Evolutionary conservation across 2,888 invertebrate species (phyloP).

Genomic region (Troides aeacus): DNA sequence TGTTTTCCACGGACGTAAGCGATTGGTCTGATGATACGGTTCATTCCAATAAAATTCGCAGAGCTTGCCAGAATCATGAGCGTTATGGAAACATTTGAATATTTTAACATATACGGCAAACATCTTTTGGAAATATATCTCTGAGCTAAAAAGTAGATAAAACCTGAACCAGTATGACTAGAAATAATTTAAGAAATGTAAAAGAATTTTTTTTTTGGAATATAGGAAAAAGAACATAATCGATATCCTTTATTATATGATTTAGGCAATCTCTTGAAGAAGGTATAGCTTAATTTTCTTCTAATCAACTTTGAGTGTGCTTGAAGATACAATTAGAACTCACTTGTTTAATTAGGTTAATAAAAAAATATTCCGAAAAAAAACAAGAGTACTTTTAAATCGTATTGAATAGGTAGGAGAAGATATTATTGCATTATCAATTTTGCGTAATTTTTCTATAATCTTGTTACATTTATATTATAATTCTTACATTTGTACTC

Average conservation of each 20-base stretch:
- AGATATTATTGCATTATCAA: neutral
- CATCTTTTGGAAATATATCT: neutral
- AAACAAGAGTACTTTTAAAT: no score
- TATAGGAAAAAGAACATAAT: no score
- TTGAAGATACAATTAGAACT: no score
- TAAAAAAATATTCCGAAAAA: no score
- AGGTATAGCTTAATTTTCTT: no score
- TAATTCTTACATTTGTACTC: neutral
- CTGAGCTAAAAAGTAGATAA: neutral
- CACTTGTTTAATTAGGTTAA: no score
- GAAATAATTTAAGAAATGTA: neutral
- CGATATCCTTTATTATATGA: no score
- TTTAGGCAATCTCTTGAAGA: no score
- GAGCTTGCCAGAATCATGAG: constrained; percentile 8
- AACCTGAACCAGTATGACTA: neutral
- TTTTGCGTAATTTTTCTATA: neutral
- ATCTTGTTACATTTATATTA: neutral
- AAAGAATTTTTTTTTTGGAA: neutral
- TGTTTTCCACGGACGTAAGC: constrained; percentile 11
- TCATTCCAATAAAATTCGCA: constrained; percentile 11
- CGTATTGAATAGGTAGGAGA: neutral
- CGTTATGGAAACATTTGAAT: neutral
- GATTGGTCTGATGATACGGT: constrained; percentile 7
- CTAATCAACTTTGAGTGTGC: no score
- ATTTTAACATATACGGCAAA: constrained; percentile 1